phyloP scores from a whole-genome alignment of 2,797 vertebrate species.

The Peromyscus aztecus region DNA sequence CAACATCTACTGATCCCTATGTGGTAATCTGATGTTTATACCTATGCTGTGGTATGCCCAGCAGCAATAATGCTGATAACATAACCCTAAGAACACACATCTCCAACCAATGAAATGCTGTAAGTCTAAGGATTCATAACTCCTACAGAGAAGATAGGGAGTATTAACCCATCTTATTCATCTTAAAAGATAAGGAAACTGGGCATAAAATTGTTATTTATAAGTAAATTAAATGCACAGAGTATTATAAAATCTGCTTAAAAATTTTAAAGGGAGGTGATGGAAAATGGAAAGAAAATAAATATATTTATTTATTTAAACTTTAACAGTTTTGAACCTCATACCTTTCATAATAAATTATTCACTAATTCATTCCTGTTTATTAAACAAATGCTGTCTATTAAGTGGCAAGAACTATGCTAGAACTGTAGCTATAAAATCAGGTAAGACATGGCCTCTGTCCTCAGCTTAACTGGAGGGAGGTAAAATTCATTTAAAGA shows the following conservation, averaged over 20 bases:
- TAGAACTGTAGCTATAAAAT: conserved; percentile 3
- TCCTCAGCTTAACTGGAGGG: neutral
- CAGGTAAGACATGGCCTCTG: conserved; percentile 11
- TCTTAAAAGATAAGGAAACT: conserved; percentile 43
- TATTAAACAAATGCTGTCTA: conserved; percentile 25
- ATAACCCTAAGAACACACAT: neutral
- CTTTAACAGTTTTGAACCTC: conserved; percentile 13
- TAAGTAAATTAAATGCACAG: conserved; percentile 19
- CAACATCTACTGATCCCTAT: neutral
- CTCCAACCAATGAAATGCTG: conserved; percentile 4
- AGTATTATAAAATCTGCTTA: conserved; percentile 47
- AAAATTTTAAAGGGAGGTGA: neutral
- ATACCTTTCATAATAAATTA: neutral
- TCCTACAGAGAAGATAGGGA: neutral
- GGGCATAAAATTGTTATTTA: neutral
- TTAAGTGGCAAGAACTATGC: neutral
- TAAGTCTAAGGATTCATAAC: conserved; percentile 2
- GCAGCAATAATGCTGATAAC: conserved; percentile 16
- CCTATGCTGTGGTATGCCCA: neutral
- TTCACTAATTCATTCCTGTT: neutral
- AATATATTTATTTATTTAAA: conserved; percentile 47
- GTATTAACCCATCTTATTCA: neutral
- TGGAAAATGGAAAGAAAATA: conserved; percentile 27
- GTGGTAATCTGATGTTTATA: conserved; percentile 5
- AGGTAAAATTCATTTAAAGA: conserved; percentile 56